These are phyloP conservation scores for Mugil cephalus DNA, from an alignment of 2,113 vertebrate genomes.

Conservation along the genomic window DNA sequence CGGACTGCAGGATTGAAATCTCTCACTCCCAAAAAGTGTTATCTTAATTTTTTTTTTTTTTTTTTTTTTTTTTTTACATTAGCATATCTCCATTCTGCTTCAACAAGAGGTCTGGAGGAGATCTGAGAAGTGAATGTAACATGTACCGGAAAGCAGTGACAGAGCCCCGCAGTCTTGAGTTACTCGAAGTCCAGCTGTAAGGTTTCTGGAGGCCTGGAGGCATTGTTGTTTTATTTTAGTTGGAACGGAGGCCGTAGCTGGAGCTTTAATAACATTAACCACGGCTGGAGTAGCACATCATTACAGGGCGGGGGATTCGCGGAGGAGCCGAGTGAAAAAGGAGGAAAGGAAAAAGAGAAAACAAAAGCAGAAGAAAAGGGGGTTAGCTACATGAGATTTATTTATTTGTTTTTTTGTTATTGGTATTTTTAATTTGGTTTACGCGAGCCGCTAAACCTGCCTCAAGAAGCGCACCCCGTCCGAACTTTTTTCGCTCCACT, in stretches of 20 bases:
- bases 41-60: slow-evolving; percentile 27
- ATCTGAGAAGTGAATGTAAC: slow-evolving; percentile 54
- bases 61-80: slow-evolving; percentile 22
- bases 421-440: slow-evolving; percentile 38
- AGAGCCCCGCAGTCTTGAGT: slow-evolving; percentile 57
- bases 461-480: slow-evolving; percentile 30
- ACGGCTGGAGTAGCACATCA: slow-evolving; percentile 68
- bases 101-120: slow-evolving; percentile 36
- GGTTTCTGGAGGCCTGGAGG: slow-evolving; percentile 56
- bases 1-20: slow-evolving; percentile 13
- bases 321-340: slow-evolving; percentile 3
- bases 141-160: slow-evolving; percentile 61
- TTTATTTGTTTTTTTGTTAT: too few species aligned
- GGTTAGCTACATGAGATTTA: slow-evolving; percentile 8
- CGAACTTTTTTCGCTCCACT: slow-evolving; percentile 10
- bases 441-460: slow-evolving; percentile 20
- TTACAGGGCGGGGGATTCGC: slow-evolving; percentile 39
- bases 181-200: slow-evolving; percentile 72
- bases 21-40: slow-evolving; percentile 44
- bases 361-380: background rate
- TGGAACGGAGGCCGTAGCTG: slow-evolving; percentile 64
- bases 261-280: slow-evolving; percentile 74
- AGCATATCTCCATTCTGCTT: slow-evolving; percentile 45
- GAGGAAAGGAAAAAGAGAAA: background rate
- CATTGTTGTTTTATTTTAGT: slow-evolving; percentile 78